phyloP scores from a whole-genome alignment of 2,113 vertebrate species.

The Piaya cayana region DNA sequence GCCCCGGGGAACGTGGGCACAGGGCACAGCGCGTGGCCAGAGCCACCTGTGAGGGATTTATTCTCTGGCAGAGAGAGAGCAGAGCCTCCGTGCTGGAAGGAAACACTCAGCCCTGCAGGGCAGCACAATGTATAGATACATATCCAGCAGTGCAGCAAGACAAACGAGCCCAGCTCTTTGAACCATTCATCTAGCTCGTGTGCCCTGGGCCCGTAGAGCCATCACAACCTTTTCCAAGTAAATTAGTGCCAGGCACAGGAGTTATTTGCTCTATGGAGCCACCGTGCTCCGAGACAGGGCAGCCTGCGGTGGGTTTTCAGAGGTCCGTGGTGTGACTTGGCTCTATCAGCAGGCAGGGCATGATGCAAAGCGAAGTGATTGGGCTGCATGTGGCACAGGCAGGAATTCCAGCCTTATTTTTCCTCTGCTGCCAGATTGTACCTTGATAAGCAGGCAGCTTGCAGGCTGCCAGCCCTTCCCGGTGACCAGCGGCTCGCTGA shows the following conservation, averaged over 20 bases:
- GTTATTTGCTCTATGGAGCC: neutral
- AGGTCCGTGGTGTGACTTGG: neutral
- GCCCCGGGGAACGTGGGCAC: accelerated
- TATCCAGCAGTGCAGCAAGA: neutral
- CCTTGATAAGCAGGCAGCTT: no score
- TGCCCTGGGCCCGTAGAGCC: neutral
- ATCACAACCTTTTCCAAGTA: neutral
- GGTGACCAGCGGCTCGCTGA: no score
- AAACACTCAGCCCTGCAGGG: neutral
- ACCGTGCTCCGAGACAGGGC: neutral
- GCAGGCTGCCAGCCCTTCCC: no score
- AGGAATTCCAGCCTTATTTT: no score
- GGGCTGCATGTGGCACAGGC: no score
- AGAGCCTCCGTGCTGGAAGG: neutral
- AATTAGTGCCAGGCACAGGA: neutral
- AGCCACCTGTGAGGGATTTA: neutral
- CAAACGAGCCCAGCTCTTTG: neutral
- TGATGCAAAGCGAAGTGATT: no score
- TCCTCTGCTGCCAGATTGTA: no score
- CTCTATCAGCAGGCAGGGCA: neutral
- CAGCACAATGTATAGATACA: neutral
- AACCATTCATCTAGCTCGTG: neutral
- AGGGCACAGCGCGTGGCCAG: accelerated
- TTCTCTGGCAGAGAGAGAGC: neutral
- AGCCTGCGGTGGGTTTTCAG: neutral